phyloP scores from a whole-genome alignment of 1,140 invertebrate species.

The Drosophila pseudoobscura region DNA sequence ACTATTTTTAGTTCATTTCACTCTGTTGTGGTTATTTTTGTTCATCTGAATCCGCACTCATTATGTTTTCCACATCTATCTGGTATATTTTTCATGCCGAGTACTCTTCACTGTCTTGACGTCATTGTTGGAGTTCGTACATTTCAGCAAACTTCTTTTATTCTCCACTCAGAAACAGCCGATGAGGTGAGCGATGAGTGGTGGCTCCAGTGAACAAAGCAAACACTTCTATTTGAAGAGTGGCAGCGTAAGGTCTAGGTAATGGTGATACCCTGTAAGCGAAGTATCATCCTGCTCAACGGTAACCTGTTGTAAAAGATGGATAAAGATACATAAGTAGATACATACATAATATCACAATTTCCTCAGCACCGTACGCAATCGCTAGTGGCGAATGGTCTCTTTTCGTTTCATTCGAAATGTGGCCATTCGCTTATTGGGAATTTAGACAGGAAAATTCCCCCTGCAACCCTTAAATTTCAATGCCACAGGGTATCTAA shows the following conservation, averaged over 20 bases:
- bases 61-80: background rate
- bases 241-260: constrained; percentile 17
- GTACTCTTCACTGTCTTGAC: constrained; percentile 12
- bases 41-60: constrained; percentile 9
- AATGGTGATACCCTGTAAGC: constrained; percentile 3
- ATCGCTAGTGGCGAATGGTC: no score
- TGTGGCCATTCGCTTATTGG: no score
- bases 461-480: no score
- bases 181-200: no score
- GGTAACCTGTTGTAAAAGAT: background rate
- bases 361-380: no score
- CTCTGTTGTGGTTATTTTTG: constrained; percentile 18
- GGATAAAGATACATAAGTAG: background rate
- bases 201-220: constrained; percentile 18
- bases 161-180: constrained; percentile 13
- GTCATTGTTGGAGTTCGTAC: constrained; percentile 24
- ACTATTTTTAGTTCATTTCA: constrained; percentile 17
- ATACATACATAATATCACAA: no score
- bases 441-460: no score
- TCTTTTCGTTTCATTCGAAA: no score
- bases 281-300: no score
- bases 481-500: background rate
- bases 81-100: background rate
- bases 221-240: constrained; percentile 17
- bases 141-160: constrained; percentile 9